phyloP scores from a whole-genome alignment of 2,797 vertebrate genomes.

The Anguilla anguilla region DNA sequence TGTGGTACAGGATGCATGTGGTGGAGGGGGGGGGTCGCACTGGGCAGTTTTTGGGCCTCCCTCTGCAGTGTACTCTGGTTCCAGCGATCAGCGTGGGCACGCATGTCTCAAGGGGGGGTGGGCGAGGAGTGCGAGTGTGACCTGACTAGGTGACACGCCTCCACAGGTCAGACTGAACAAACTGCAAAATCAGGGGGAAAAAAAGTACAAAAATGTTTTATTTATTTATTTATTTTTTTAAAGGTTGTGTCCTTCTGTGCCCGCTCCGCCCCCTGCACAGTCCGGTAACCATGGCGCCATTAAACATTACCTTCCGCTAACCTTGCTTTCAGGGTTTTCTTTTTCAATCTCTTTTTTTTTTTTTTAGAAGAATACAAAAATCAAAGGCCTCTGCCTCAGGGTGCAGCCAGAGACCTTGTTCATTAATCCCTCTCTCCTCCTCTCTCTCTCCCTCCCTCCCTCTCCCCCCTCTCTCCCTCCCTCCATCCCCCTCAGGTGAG shows the following conservation, averaged over 20 bases:
- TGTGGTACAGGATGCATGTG: no score
- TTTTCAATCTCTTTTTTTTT: background rate
- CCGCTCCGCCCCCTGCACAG: background rate
- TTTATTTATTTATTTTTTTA: no score
- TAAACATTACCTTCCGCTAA: slow-evolving; percentile 4
- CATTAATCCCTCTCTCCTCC: background rate
- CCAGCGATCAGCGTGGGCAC: no score
- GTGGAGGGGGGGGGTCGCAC: no score
- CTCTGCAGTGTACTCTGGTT: no score
- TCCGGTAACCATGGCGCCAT: background rate
- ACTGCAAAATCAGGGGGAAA: no score
- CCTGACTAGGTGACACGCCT: background rate
- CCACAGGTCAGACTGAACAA: background rate
- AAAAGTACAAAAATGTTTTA: background rate
- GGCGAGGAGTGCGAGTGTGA: no score
- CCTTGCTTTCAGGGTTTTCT: background rate
- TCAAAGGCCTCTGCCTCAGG: background rate
- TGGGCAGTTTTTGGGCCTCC: no score
- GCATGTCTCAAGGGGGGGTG: no score
- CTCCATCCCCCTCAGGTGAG: background rate
- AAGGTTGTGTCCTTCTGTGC: background rate
- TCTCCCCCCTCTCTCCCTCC: background rate
- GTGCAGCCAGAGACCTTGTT: background rate
- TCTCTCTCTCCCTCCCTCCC: no score
- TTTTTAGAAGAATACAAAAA: background rate